A percentile compares a stretch with the other conserved stretches of the same genome.
phyloP scores from a whole-genome alignment of 2,797 vertebrate species.

The Streptopelia turtur region DNA sequence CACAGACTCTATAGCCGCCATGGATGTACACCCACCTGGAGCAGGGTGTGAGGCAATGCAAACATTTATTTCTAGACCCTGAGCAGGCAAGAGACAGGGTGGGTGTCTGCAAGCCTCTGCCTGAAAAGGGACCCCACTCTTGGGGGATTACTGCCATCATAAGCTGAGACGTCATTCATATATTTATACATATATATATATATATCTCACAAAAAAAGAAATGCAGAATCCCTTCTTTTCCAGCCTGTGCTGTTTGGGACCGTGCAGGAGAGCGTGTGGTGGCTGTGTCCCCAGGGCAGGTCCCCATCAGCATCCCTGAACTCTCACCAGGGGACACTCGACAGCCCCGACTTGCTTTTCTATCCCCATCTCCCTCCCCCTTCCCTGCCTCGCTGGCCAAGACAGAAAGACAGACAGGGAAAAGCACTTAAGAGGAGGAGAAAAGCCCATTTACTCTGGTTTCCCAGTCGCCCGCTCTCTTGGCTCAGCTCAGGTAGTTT shows the following conservation, averaged over 20 bases:
- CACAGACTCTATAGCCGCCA: neutral
- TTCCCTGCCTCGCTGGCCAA: neutral
- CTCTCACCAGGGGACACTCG: neutral
- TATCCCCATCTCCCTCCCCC: neutral
- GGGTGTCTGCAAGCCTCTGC: neutral
- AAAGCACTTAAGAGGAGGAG: constrained; percentile 17
- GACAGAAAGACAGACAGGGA: neutral
- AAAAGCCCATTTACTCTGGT: constrained; percentile 40
- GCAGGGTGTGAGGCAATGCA: too few species aligned
- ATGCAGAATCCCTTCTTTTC: neutral
- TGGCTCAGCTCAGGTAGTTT: constrained; percentile 24
- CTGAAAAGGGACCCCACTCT: neutral
- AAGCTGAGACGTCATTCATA: neutral
- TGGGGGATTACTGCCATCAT: neutral
- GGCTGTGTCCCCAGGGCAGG: accelerated
- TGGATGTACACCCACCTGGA: too few species aligned
- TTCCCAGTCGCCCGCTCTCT: neutral
- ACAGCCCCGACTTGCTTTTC: accelerated
- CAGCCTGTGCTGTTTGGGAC: neutral
- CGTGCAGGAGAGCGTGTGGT: neutral
- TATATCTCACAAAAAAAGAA: neutral
- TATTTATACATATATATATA: accelerated
- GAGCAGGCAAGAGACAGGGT: neutral
- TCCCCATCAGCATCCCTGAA: accelerated
- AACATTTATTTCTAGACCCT: neutral